These are phyloP conservation scores for Mionectes macconnelli DNA, from an alignment of 2,113 vertebrate genomes.

Conservation along the genomic window DNA sequence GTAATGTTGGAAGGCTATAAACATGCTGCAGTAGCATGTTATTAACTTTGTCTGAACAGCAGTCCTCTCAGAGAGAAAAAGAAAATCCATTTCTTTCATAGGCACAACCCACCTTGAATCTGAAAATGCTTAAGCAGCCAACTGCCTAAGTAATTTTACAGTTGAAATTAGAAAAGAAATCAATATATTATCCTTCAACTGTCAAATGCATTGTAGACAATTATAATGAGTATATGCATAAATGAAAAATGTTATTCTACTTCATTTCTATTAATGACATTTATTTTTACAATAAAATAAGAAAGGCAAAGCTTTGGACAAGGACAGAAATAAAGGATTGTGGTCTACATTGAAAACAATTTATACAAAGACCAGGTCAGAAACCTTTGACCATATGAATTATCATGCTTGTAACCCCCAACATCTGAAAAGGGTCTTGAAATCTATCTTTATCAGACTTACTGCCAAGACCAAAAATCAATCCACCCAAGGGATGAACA, in stretches of 20 bases:
- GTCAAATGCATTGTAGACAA: neutral
- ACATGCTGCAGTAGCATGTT: neutral
- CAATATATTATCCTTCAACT: conserved; percentile 17
- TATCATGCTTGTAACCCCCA: neutral
- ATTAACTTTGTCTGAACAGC: neutral
- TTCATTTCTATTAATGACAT: neutral
- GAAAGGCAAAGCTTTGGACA: neutral
- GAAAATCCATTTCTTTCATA: conserved; percentile 13
- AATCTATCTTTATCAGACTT: neutral
- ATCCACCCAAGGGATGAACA: neutral
- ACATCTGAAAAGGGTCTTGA: neutral
- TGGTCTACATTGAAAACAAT: neutral
- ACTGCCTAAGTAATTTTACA: neutral
- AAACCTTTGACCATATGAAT: neutral
- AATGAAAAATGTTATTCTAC: neutral
- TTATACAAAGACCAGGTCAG: neutral
- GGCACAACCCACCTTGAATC: neutral
- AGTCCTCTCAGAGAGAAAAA: neutral
- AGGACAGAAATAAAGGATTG: neutral
- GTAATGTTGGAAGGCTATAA: neutral
- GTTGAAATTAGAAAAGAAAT: conserved; percentile 19
- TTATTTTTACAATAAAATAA: neutral
- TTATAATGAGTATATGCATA: neutral
- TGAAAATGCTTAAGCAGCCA: neutral
- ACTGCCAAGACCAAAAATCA: neutral